Percentiles rank a stretch among this genome's conserved stretches.
Evolutionary conservation across 2,113 vertebrate genomes (phyloP).

Genomic region (Brienomyrus brachyistius): DNA sequence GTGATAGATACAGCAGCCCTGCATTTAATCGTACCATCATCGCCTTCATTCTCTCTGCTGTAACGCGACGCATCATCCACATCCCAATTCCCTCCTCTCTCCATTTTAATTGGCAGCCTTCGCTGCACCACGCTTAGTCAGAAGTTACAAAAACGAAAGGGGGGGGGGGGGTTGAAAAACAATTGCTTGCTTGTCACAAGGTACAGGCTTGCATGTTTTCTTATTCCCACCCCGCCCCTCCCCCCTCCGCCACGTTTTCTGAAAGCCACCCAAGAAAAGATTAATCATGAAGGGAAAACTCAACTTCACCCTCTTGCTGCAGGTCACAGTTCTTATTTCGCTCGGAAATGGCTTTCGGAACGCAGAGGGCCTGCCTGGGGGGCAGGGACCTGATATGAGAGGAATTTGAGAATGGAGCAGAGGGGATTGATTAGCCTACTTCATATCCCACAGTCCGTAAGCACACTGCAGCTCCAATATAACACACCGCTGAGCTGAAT

Average conservation of each 20-base stretch:
- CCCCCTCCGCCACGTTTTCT: slow-evolving; percentile 38
- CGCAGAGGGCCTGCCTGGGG: slow-evolving; percentile 86
- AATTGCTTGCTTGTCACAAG: slow-evolving; percentile 69
- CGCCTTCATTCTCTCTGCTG: slow-evolving; percentile 86
- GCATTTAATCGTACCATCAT: slow-evolving; percentile 79
- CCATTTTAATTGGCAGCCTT: slow-evolving; percentile 79
- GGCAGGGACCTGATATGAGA: slow-evolving; percentile 93
- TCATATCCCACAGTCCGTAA: slow-evolving; percentile 97
- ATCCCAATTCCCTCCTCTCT: slow-evolving; percentile 73
- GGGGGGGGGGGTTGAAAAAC: slow-evolving; percentile 20
- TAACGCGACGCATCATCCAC: slow-evolving; percentile 77
- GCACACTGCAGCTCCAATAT: slow-evolving; percentile 95
- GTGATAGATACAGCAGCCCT: slow-evolving; percentile 71
- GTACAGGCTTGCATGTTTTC: slow-evolving; percentile 72
- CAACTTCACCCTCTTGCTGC: slow-evolving; percentile 93
- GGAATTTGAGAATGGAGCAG: slow-evolving; percentile 95
- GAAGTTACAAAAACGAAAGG: slow-evolving; percentile 34
- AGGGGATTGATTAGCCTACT: slow-evolving; percentile 98
- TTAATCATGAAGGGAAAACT: slow-evolving; percentile 94
- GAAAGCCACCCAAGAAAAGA: slow-evolving; percentile 95
- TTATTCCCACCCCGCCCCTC: slow-evolving; percentile 36
- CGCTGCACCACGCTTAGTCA: slow-evolving; percentile 69
- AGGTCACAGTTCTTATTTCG: slow-evolving; percentile 97
- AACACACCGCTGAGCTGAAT: slow-evolving; percentile 98
- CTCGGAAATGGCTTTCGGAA: slow-evolving; percentile 97